phyloP scores from a whole-genome alignment of 1,140 invertebrate species.

The Drosophila watanabei region DNA sequence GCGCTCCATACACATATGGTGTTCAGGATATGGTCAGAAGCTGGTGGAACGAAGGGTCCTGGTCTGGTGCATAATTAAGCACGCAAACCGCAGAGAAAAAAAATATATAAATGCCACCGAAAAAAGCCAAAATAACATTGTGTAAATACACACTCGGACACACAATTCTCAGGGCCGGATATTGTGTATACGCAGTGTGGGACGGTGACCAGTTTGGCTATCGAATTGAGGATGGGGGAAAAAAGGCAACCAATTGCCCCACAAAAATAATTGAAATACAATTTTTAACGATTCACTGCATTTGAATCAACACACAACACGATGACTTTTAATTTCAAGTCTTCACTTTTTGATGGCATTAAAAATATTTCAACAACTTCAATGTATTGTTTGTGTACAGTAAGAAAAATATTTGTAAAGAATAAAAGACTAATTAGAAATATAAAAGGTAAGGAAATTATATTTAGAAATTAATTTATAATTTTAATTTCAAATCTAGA shows the following conservation, averaged over 20 bases:
- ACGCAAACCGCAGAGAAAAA: slow-evolving; percentile 48
- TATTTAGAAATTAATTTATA: no score
- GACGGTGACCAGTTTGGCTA: background rate
- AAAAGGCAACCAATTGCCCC: background rate
- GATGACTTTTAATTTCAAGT: slow-evolving; percentile 22
- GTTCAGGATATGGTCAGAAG: slow-evolving; percentile 21
- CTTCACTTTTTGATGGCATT: slow-evolving; percentile 6
- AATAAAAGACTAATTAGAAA: no score
- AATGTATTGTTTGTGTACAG: background rate
- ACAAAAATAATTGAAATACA: slow-evolving; percentile 40
- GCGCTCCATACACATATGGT: slow-evolving; percentile 18
- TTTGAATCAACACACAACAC: background rate
- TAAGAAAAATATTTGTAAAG: background rate
- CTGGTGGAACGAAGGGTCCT: background rate
- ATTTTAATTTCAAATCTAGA: no score
- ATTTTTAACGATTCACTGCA: slow-evolving; percentile 29
- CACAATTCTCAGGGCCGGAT: slow-evolving; percentile 15
- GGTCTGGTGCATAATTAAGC: slow-evolving; percentile 73
- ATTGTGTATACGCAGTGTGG: slow-evolving; percentile 36
- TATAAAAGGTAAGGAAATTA: no score
- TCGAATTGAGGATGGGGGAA: background rate
- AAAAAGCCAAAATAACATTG: slow-evolving; percentile 42
- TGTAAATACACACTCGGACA: slow-evolving; percentile 20
- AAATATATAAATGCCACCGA: slow-evolving; percentile 15
- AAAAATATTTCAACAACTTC: slow-evolving; percentile 9